These are phyloP conservation scores for Pan paniscus DNA, from an alignment of 2,113 vertebrate genomes.

Conservation along the genomic window DNA sequence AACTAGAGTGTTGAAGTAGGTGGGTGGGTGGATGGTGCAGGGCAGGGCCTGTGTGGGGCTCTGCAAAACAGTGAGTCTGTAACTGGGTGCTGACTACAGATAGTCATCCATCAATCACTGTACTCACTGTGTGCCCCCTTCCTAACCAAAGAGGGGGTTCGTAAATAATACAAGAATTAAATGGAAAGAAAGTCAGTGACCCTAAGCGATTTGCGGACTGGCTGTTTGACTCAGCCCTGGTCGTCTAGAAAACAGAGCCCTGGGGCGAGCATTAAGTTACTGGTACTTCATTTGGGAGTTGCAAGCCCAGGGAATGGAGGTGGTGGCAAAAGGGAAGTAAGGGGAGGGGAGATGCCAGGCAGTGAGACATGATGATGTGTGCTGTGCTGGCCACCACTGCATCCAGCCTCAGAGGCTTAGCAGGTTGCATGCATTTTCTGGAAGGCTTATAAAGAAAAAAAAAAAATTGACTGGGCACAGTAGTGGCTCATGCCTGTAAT, in stretches of 20 bases:
- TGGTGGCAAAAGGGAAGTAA: not conserved
- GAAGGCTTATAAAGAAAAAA: not conserved
- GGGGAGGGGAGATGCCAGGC: not conserved
- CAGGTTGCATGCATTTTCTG: not conserved
- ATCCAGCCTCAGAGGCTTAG: not conserved
- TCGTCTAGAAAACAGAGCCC: not conserved
- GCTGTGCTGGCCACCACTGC: not conserved
- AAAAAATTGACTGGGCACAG: no score
- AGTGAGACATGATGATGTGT: accelerated
- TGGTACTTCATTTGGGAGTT: not conserved
- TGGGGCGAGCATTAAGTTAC: not conserved
- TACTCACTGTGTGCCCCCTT: accelerated
- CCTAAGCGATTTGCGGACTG: not conserved
- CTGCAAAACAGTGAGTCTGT: not conserved
- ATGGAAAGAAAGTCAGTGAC: not conserved
- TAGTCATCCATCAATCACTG: accelerated
- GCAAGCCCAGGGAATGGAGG: not conserved
- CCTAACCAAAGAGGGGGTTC: not conserved
- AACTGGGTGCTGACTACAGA: not conserved
- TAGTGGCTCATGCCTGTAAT: not conserved
- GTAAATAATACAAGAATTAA: not conserved
- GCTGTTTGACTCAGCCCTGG: not conserved
- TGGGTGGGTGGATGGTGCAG: not conserved
- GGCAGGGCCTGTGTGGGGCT: not conserved
- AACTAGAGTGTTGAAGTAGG: not conserved